These are phyloP conservation scores for Rhagonycha lutea DNA, from an alignment of 2,888 invertebrate genomes.

Conservation along the genomic window DNA sequence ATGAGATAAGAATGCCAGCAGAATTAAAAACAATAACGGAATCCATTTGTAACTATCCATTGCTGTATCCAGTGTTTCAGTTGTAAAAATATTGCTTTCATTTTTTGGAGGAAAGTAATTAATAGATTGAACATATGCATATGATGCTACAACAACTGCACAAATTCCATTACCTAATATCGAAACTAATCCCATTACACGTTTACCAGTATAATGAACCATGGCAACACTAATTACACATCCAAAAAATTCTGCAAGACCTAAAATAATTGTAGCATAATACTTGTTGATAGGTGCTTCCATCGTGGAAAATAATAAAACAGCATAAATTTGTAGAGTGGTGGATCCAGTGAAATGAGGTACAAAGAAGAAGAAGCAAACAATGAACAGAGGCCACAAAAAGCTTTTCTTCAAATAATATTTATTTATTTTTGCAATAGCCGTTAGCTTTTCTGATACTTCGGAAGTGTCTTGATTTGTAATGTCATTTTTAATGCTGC, in stretches of 20 bases:
- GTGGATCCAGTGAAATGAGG: slow-evolving; percentile 78
- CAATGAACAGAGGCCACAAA: slow-evolving; percentile 68
- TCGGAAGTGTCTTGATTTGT: background rate
- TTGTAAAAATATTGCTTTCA: background rate
- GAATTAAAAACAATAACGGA: slow-evolving; percentile 67
- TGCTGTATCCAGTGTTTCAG: background rate
- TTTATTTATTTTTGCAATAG: slow-evolving; percentile 25
- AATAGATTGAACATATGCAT: slow-evolving; percentile 52
- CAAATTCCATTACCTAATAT: slow-evolving; percentile 68
- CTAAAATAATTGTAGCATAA: slow-evolving; percentile 74
- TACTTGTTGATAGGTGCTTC: slow-evolving; percentile 77
- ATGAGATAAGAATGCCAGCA: slow-evolving; percentile 71
- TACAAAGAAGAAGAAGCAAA: slow-evolving; percentile 70
- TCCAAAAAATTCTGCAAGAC: slow-evolving; percentile 71
- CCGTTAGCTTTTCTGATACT: slow-evolving; percentile 39
- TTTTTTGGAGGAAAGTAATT: background rate
- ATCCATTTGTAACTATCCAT: slow-evolving; percentile 59
- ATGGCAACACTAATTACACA: slow-evolving; percentile 66
- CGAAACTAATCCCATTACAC: slow-evolving; percentile 69
- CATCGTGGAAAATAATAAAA: slow-evolving; percentile 71
- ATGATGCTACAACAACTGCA: slow-evolving; percentile 65
- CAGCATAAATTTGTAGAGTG: slow-evolving; percentile 74
- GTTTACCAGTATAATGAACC: slow-evolving; percentile 75
- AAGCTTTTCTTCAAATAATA: slow-evolving; percentile 66
- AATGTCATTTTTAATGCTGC: background rate